phyloP scores from a whole-genome alignment of 1,140 invertebrate genomes.

The Grapholita molesta region DNA sequence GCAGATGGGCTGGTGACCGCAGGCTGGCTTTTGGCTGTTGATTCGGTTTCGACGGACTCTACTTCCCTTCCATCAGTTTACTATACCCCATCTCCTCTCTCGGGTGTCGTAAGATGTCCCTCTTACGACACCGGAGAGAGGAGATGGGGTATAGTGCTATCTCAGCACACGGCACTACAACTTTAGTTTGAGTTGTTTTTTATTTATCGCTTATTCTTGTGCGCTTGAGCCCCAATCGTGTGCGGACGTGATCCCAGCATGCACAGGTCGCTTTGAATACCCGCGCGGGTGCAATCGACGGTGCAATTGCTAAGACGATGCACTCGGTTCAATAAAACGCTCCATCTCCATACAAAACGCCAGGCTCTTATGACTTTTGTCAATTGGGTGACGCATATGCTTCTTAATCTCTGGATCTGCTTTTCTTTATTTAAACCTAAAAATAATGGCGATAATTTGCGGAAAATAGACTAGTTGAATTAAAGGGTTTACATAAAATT shows the following conservation, averaged over 20 bases:
- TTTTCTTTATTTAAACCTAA: background rate
- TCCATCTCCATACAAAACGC: background rate
- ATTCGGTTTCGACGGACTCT: too few relatives aligned
- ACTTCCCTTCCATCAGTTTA: too few relatives aligned
- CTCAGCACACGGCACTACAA: too few relatives aligned
- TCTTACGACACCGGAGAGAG: too few relatives aligned
- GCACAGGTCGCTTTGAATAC: slow-evolving; percentile 68
- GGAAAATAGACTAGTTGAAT: background rate
- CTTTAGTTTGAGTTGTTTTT: too few relatives aligned
- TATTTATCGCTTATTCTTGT: slow-evolving; percentile 19
- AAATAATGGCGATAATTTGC: background rate
- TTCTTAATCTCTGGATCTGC: background rate
- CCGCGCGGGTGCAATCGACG: slow-evolving; percentile 68
- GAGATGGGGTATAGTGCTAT: too few relatives aligned
- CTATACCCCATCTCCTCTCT: too few relatives aligned
- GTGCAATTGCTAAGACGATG: slow-evolving; percentile 59
- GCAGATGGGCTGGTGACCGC: too few relatives aligned
- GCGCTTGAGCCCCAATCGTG: slow-evolving; percentile 25
- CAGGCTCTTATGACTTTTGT: background rate
- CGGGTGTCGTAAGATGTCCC: too few relatives aligned
- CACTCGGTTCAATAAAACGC: background rate
- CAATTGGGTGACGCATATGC: background rate
- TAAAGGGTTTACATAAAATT: too few relatives aligned
- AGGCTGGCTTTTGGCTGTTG: too few relatives aligned
- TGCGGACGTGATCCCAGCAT: slow-evolving; percentile 63